phyloP scores from a whole-genome alignment of 2,797 vertebrate species.

The Buphagus erythrorhynchus region DNA sequence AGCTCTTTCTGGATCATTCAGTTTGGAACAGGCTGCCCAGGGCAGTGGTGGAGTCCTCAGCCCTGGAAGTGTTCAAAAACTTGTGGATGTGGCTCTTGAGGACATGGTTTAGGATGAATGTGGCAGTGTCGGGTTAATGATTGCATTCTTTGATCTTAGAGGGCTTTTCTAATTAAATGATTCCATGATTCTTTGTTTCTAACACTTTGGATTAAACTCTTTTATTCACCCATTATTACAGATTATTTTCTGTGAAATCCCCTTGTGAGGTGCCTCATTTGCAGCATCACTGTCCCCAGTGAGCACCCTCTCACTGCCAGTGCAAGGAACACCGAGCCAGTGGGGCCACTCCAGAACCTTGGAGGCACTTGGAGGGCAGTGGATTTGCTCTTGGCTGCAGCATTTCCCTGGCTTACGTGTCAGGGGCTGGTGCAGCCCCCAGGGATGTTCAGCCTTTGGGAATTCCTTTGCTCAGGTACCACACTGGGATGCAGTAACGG shows the following conservation, averaged over 20 bases:
- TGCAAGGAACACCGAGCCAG: background rate
- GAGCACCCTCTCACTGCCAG: background rate
- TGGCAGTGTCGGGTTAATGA: background rate
- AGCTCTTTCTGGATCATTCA: background rate
- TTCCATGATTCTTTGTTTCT: background rate
- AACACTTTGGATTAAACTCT: background rate
- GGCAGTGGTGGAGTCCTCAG: background rate
- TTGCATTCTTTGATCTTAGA: background rate
- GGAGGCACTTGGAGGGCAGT: background rate
- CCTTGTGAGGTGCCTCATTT: background rate
- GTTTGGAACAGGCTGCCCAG: background rate
- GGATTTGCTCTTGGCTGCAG: background rate
- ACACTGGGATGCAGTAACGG: background rate
- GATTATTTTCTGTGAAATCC: background rate
- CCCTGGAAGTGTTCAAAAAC: background rate
- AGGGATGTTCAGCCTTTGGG: background rate
- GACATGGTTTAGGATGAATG: background rate
- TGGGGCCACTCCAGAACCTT: background rate
- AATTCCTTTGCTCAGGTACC: background rate
- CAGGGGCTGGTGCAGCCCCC: background rate
- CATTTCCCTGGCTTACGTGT: fast-evolving
- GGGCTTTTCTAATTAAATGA: background rate
- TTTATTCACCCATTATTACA: background rate
- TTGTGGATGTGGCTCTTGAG: background rate
- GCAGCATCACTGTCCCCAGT: background rate